These are phyloP conservation scores for Prolemur simus DNA, from an alignment of 2,113 vertebrate genomes.

Conservation along the genomic window DNA sequence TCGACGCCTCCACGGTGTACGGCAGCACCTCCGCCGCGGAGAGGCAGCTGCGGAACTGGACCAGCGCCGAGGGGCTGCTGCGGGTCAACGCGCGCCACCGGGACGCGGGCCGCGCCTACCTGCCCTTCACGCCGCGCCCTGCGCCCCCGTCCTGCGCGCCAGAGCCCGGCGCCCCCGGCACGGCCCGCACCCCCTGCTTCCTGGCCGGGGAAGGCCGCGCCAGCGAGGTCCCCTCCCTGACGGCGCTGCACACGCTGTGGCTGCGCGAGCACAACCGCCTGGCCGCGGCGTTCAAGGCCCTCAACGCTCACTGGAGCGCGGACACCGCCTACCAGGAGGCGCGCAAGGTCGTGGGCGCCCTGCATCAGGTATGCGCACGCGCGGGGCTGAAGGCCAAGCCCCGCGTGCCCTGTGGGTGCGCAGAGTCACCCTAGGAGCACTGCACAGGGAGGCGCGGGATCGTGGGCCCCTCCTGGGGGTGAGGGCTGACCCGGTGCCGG, in stretches of 20 bases:
- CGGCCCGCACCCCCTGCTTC: conserved; percentile 86
- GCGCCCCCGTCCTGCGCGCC: conserved; percentile 86
- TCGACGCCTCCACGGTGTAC: conserved; percentile 95
- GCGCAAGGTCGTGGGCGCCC: conserved; percentile 93
- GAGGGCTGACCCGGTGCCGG: background rate
- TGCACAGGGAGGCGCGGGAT: background rate
- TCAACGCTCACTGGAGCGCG: conserved; percentile 91
- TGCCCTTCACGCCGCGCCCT: conserved; percentile 85
- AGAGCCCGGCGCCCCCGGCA: background rate
- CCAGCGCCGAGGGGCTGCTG: conserved; percentile 88
- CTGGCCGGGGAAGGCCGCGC: conserved; percentile 91
- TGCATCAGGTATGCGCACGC: conserved; percentile 91
- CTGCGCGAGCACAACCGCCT: conserved; percentile 95
- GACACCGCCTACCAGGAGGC: conserved; percentile 91
- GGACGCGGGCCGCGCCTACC: conserved; percentile 85
- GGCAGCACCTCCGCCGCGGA: conserved; percentile 84
- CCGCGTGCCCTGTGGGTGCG: fast-evolving
- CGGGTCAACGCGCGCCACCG: conserved; percentile 83
- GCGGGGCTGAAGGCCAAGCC: fast-evolving
- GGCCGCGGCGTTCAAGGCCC: conserved; percentile 82
- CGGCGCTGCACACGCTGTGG: conserved; percentile 92
- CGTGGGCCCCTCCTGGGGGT: background rate
- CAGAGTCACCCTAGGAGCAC: background rate
- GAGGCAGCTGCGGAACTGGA: conserved; percentile 86
- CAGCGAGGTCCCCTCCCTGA: conserved; percentile 89